Conservation (phyloP, 2,113 vertebrate species). For the Cyprinodon brontotheroides region DNA sequence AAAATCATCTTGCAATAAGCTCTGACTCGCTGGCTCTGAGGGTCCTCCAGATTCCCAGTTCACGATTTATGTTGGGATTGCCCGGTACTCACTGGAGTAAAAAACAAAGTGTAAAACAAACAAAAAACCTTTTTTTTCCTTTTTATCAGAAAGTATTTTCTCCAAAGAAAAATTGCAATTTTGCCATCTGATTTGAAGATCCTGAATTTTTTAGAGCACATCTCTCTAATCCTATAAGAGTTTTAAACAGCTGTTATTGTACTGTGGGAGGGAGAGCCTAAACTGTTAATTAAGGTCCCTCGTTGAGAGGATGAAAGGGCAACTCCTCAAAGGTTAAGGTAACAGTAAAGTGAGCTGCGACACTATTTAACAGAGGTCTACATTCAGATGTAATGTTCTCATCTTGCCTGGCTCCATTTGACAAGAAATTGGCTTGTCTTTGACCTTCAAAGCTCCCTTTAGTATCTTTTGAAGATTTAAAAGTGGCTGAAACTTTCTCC, state of each 20-base stretch:
- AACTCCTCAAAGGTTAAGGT: constrained; percentile 20
- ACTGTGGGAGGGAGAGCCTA: constrained; percentile 25
- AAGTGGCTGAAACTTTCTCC: constrained; percentile 7
- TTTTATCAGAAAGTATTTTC: constrained; percentile 2
- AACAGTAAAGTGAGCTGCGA: constrained; percentile 17
- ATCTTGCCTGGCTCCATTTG: constrained; percentile 9
- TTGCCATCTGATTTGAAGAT: constrained; percentile 26
- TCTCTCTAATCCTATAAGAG: constrained; percentile 45
- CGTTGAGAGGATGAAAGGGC: constrained; percentile 21
- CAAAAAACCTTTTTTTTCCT: background rate
- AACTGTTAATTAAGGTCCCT: constrained; percentile 46
- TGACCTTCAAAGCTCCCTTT: constrained; percentile 12
- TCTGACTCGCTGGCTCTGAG: constrained; percentile 27
- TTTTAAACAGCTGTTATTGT: constrained; percentile 39
- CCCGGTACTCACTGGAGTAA: constrained; percentile 15
- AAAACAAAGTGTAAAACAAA: background rate
- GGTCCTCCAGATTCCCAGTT: constrained; percentile 18
- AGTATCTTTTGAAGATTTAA: constrained; percentile 23
- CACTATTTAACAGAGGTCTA: constrained; percentile 5
- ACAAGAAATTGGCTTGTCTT: background rate
- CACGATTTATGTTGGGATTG: constrained; percentile 31
- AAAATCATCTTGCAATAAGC: constrained; percentile 10
- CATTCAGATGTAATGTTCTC: constrained; percentile 7
- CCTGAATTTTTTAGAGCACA: constrained; percentile 32
- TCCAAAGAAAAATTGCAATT: background rate